Conservation (phyloP, 2,888 invertebrate genomes). For the Protophormia terraenovae region DNA sequence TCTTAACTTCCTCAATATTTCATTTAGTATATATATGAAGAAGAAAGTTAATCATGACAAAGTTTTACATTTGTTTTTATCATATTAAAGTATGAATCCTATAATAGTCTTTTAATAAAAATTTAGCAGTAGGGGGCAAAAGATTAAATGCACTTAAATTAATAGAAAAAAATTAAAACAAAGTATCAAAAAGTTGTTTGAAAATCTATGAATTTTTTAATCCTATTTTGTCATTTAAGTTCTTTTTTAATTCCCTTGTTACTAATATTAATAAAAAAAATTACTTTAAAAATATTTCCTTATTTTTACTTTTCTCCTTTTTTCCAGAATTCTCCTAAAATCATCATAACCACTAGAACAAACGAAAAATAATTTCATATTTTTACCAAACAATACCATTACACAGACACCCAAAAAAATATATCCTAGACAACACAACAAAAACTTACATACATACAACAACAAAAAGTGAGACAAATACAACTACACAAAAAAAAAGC, state of each 20-base stretch:
- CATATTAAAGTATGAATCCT: background rate
- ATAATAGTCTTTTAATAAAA: background rate
- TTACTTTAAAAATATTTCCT: background rate
- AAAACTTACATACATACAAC: background rate
- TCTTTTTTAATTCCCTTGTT: background rate
- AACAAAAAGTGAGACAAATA: background rate
- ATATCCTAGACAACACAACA: conserved; percentile 15
- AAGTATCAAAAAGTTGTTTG: background rate
- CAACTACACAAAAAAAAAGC: conserved; percentile 26
- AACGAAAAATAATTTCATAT: background rate
- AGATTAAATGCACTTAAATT: background rate
- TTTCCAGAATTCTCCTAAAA: background rate
- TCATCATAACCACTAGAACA: background rate
- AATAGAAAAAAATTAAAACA: background rate
- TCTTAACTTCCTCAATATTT: conserved; percentile 44
- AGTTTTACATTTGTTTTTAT: conserved; percentile 24
- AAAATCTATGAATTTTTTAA: too few species aligned
- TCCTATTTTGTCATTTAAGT: too few species aligned
- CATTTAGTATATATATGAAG: conserved; percentile 14
- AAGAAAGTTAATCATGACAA: conserved; percentile 45
- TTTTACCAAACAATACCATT: conserved; percentile 1
- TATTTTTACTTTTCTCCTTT: background rate
- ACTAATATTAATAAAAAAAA: background rate
- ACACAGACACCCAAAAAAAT: conserved; percentile 1
- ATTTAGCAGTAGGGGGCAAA: background rate